phyloP scores from a whole-genome alignment of 1,140 invertebrate genomes.

The Drosophila miranda region DNA sequence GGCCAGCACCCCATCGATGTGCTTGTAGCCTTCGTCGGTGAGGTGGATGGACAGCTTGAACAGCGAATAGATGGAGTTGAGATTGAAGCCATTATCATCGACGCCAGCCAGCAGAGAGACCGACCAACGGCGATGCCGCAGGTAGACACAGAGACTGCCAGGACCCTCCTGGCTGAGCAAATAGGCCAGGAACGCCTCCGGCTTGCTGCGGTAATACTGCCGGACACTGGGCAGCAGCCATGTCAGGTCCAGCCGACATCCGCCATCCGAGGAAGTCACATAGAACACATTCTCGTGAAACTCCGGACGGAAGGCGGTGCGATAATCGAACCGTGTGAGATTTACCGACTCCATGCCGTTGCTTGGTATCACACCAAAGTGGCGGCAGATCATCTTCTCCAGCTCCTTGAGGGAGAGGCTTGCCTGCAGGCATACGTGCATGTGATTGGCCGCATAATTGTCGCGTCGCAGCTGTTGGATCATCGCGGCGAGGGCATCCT shows the following conservation, averaged over 20 bases:
- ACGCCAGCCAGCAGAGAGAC: slow-evolving; percentile 89
- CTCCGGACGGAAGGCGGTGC: slow-evolving; percentile 85
- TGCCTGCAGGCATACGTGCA: slow-evolving; percentile 92
- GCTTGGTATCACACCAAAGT: slow-evolving; percentile 86
- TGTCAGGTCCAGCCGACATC: slow-evolving; percentile 87
- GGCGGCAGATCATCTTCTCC: slow-evolving; percentile 85
- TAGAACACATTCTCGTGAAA: slow-evolving; percentile 89
- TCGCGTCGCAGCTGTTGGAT: slow-evolving; percentile 91
- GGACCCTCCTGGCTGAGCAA: slow-evolving; percentile 94
- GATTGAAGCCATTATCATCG: slow-evolving; percentile 89
- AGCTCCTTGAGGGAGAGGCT: slow-evolving; percentile 90
- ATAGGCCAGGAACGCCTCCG: slow-evolving; percentile 90
- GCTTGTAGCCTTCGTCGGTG: slow-evolving; percentile 90
- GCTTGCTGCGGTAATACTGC: slow-evolving; percentile 88
- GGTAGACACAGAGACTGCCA: slow-evolving; percentile 92
- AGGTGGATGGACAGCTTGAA: slow-evolving; percentile 90
- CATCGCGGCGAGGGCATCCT: slow-evolving; percentile 86
- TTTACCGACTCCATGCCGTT: slow-evolving; percentile 86
- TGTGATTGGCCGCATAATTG: slow-evolving; percentile 94
- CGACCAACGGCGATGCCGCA: slow-evolving; percentile 93
- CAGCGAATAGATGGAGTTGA: slow-evolving; percentile 88
- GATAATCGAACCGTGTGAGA: slow-evolving; percentile 82
- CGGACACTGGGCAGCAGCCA: slow-evolving; percentile 91
- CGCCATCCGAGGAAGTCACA: slow-evolving; percentile 90
- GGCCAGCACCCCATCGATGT: slow-evolving; percentile 88